Base-by-base conservation (phyloP, 2,888 invertebrate species). In the Tetramorium bicarinatum region DNA sequence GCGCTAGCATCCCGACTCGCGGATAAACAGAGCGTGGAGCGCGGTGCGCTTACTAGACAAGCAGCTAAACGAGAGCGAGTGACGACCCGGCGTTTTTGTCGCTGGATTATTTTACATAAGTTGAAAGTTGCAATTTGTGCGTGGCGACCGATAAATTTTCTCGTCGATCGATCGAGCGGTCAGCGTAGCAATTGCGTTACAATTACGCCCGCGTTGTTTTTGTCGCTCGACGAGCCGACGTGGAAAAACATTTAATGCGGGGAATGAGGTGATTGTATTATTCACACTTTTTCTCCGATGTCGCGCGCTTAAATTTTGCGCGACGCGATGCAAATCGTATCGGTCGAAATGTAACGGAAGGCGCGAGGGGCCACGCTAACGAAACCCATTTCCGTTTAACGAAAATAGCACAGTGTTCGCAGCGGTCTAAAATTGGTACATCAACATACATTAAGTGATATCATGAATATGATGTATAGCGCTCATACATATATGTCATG, bases 21-120 rank as follows among this genome's bases (percentile, higher is more conserved):
- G 49, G 71, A 77, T 81, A 86, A 84, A 84, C 77, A 67, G 72
- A 71, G 15, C 34, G 56, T 21, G 41, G 21, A 11, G 15, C 74
- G 13, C 44, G 69, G 0, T 6, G 56, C 47, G 29, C 4, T 34
- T 59, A 59, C 79, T 71, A 38, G 59, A 59, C 72, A 59, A 72
- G 69, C 44, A 8, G 38, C 25, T 44, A 47, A 80, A 59, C 72
- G 71, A 71, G 79, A 47, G 47, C 29, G 29, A 47, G 64, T 15
- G 61, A 74, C 34, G 44, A 18, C 3, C 29, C 34, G 2, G 79
- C 47, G 38, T 44, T 56, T 54, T 56, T 66, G 66, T 44, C 56
- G 25, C 13, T 15, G 59, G 21, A 72, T 80, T 49, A 71, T 59
- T 71, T 80, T 61, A 61, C 59, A 59, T 72, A 61, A 80, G 79